Base-by-base conservation (phyloP, 2,888 invertebrate genomes). In the Cryptus viduatorius region DNA sequence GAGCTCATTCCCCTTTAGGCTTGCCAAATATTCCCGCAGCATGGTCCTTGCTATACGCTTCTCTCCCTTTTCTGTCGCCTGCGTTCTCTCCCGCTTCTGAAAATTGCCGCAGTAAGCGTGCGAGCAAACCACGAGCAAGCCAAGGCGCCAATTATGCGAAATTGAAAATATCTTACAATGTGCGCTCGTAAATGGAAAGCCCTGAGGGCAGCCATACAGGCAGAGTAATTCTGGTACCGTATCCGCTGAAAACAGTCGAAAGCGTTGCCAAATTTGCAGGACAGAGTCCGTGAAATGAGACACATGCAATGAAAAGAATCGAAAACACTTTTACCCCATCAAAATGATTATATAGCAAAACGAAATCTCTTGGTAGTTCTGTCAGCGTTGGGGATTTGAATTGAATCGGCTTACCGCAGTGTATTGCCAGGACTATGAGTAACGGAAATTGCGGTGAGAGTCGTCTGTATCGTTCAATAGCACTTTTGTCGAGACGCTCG, bases 91-190 rank as follows among this genome's bases (percentile, higher is more conserved):
- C 78, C 31, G 14, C 50, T n/a, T 31, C 29, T 24, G 72, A 64
- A 79, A 73, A 78, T 37, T 79, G 61, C 31, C 16, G 29, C 29
- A 61, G 46, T 75, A 75, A 77, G 86, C 84, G 83, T 75, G 80
- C 85, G 80, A 78, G 82, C 75, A 69, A 67, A 16, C 61, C 53
- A 65, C 79, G 29, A 81, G n/a, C n/a, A n/a, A 73, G 79, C 83
- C 71, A 83, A 85, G 82, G 81, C 86, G 86, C 88, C 89, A 90
- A 90, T 90, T 90, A 90, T 85, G 82, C 80, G 83, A 88, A 90
- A 90, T 90, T 89, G 89, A 90, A 90, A 90, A 90, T 89, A 87
- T 86, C 85, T 69, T 79, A 87, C 87, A 87, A 88, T 86, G 85
- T 77, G 77, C 78, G 84, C 50, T 65, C 86, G 86, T 88, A 87